Conservation (phyloP, 2,113 vertebrate genomes). For the Tychaedon coryphoeus region DNA sequence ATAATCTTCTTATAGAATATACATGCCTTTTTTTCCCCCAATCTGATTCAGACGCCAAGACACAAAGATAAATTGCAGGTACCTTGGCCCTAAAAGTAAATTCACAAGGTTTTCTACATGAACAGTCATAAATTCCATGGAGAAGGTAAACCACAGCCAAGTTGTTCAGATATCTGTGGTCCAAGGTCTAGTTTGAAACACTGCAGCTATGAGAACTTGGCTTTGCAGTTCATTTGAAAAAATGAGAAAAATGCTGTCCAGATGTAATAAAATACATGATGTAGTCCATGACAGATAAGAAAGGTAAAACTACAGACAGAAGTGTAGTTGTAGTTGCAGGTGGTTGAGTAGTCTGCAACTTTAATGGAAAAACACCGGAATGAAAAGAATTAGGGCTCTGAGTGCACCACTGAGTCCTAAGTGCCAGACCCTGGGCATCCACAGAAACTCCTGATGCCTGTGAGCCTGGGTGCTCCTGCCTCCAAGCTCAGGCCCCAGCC, state of each 20-base stretch:
- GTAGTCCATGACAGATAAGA: not conserved
- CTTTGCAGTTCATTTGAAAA: not conserved
- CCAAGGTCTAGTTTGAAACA: not conserved
- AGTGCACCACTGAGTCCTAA: not conserved
- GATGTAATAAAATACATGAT: not conserved
- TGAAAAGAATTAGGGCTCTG: not conserved
- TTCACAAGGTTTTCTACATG: rapidly evolving
- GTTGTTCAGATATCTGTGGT: not conserved
- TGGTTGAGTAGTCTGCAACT: not conserved
- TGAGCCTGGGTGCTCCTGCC: not conserved
- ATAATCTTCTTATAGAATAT: not conserved
- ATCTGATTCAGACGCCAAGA: not conserved
- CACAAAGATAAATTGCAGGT: not conserved
- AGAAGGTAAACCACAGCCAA: not conserved
- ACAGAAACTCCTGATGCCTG: not conserved
- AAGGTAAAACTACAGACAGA: not conserved
- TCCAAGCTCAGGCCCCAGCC: not conserved
- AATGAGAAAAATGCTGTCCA: not conserved
- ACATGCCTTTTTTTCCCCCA: not conserved
- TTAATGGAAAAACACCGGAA: not conserved
- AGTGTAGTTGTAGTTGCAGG: not conserved
- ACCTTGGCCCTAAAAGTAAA: not conserved
- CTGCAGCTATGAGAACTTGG: not conserved
- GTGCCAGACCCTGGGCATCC: not conserved
- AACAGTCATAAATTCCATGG: not conserved